Conservation (phyloP, 2,888 invertebrate genomes). For the Zhengitettix transpicula region DNA sequence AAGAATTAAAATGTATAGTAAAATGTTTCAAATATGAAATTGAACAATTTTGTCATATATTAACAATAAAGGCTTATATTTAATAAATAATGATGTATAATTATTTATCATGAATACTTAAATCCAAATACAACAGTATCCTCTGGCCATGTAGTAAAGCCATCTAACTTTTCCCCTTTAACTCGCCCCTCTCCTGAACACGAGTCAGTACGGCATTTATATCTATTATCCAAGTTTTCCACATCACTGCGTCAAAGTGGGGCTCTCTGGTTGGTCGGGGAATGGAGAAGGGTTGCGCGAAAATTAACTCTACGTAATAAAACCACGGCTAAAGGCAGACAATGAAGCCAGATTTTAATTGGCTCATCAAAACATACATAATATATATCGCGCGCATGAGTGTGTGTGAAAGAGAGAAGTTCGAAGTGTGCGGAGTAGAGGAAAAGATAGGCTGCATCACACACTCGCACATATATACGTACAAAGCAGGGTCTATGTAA, state of each 20-base stretch:
- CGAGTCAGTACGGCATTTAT: neutral
- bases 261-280: neutral
- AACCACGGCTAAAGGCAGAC: conserved; percentile 4
- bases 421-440: neutral
- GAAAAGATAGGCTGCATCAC: neutral
- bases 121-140: too few species aligned
- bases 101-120: too few species aligned
- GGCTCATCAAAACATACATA: conserved; percentile 10
- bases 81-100: too few species aligned
- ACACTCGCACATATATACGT: neutral
- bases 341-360: conserved; percentile 11
- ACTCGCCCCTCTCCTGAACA: neutral
- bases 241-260: conserved; percentile 1
- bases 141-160: neutral
- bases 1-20: too few species aligned
- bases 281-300: neutral
- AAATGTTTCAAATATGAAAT: too few species aligned
- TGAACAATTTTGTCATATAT: too few species aligned
- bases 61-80: too few species aligned
- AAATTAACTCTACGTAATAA: conserved; percentile 8
- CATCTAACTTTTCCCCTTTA: neutral
- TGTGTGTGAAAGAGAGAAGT: neutral
- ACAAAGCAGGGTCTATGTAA: conserved; percentile 23
- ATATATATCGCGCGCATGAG: conserved; percentile 2
- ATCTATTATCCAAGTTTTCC: conserved; percentile 5